A percentile compares a stretch with the other conserved stretches of the same genome.
phyloP scores from a whole-genome alignment of 1,140 invertebrate genomes.

The Heliothis subflexa region DNA sequence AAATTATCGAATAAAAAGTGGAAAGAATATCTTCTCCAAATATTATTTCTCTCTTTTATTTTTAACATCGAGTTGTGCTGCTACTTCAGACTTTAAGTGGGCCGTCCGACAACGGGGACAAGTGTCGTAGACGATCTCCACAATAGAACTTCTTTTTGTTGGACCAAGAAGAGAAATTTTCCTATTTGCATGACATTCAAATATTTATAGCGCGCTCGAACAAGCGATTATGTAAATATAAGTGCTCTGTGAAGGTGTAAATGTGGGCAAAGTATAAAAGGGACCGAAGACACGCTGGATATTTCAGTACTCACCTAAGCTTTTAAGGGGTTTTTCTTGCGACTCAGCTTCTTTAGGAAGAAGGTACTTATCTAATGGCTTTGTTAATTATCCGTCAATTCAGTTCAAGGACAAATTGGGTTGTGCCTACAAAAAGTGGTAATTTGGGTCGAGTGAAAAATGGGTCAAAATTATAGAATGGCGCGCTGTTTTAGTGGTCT shows the following conservation, averaged over 20 bases:
- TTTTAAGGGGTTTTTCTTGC: not conserved
- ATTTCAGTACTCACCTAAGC: not conserved
- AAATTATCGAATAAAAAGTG: not conserved
- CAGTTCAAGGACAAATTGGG: conserved; percentile 4
- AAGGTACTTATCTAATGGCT: not conserved
- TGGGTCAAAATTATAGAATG: conserved; percentile 4
- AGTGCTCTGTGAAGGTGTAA: conserved; percentile 18
- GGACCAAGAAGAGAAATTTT: conserved; percentile 31
- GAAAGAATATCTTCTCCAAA: conserved; percentile 41
- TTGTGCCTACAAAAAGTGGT: not conserved
- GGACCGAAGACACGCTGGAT: not conserved
- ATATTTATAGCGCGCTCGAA: conserved; percentile 50
- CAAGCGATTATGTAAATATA: conserved; percentile 21
- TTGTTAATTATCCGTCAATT: conserved; percentile 14
- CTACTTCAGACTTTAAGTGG: conserved; percentile 51
- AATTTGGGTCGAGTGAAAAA: conserved; percentile 32
- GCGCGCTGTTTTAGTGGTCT: not conserved
- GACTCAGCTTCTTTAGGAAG: not conserved
- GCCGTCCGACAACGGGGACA: conserved; percentile 55
- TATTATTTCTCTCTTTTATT: conserved; percentile 49
- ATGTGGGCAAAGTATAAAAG: not conserved
- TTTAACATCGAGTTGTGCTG: conserved; percentile 51
- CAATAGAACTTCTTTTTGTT: conserved; percentile 49
- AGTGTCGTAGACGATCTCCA: conserved; percentile 49
- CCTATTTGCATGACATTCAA: conserved; percentile 48